Conservation (phyloP, 2,113 vertebrate genomes). For the Leiothrix lutea region DNA sequence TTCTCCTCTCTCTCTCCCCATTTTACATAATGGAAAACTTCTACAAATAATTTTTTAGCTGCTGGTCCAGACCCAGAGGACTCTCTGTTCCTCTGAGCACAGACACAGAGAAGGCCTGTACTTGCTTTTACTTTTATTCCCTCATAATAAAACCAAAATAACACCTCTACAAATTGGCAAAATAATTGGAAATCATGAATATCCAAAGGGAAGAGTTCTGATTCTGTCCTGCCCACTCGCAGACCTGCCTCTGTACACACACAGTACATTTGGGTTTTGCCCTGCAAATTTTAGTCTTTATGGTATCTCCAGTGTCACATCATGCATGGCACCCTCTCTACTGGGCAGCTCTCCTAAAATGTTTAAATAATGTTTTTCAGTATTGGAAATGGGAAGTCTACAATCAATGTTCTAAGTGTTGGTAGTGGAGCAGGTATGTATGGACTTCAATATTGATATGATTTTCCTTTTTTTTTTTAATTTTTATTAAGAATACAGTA, state of each 20-base stretch:
- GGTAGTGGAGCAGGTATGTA: conserved; percentile 85
- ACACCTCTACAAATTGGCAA: not conserved
- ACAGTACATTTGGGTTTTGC: not conserved
- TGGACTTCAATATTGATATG: not conserved
- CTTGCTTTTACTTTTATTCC: not conserved
- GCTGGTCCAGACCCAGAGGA: not conserved
- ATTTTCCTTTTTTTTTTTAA: not conserved
- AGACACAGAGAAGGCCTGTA: rapidly evolving
- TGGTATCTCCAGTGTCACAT: not conserved
- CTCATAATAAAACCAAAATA: not conserved
- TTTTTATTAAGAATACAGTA: not conserved
- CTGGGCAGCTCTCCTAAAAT: not conserved
- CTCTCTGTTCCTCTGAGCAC: not conserved
- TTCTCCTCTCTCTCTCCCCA: not conserved
- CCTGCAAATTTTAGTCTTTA: not conserved
- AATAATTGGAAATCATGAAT: not conserved
- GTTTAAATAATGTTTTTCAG: conserved; percentile 64
- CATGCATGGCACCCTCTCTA: not conserved
- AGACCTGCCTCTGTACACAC: rapidly evolving
- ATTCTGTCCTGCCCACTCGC: not conserved
- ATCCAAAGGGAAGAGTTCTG: not conserved
- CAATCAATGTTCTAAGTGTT: conserved; percentile 83
- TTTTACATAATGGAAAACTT: not conserved
- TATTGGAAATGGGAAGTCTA: conserved; percentile 73
- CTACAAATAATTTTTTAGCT: not conserved